Evolutionary conservation across 2,113 vertebrate genomes (phyloP).

Genomic region (Entelurus aequoreus): DNA sequence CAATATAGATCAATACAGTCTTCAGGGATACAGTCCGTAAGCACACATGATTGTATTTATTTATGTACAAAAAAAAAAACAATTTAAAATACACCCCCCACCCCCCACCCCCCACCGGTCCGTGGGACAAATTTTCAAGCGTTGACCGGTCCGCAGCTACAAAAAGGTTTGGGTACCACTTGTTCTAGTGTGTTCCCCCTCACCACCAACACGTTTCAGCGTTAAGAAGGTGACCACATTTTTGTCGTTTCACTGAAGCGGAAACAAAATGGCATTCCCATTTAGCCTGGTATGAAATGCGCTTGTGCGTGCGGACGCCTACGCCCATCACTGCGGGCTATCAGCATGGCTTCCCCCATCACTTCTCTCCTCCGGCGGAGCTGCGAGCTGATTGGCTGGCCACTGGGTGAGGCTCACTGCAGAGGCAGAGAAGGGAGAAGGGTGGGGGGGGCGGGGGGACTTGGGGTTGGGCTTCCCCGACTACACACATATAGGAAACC

Average conservation of each 20-base stretch:
- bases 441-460: not conserved
- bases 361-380: conserved; percentile 23
- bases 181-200: not conserved
- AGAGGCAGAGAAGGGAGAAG: conserved; percentile 51
- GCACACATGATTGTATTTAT: no score
- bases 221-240: not conserved
- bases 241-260: not conserved
- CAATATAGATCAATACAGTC: no score
- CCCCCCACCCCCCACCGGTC: not conserved
- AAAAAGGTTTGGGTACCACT: no score
- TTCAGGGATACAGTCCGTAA: no score
- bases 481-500: conserved; percentile 50
- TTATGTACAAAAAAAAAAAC: no score
- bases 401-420: conserved; percentile 68
- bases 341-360: conserved; percentile 45
- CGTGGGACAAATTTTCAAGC: conserved; percentile 24
- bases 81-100: no score
- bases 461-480: conserved; percentile 31
- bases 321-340: conserved; percentile 47
- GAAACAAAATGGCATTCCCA: not conserved
- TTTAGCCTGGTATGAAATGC: not conserved
- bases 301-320: conserved; percentile 20
- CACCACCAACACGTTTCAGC: conserved; percentile 9
- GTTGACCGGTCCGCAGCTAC: no score
- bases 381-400: conserved; percentile 58